These are phyloP conservation scores for Drosophila nigromelanica DNA, from an alignment of 1,140 invertebrate species.

Conservation along the genomic window DNA sequence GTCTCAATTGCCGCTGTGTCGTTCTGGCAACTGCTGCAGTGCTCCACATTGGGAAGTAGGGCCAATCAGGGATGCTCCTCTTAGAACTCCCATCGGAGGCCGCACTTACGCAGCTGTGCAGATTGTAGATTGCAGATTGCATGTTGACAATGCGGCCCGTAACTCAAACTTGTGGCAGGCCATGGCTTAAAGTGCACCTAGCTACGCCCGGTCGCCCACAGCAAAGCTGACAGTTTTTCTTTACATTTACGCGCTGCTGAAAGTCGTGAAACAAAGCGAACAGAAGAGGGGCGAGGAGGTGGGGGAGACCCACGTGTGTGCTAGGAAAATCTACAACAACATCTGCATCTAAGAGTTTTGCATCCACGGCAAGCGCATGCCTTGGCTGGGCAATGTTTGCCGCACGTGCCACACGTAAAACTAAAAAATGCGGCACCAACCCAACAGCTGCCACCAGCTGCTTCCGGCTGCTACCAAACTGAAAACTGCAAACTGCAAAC, in stretches of 20 bases:
- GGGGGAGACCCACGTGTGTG: conserved; percentile 12
- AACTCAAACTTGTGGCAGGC: conserved; percentile 37
- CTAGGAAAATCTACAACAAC: conserved; percentile 26
- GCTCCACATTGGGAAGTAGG: conserved; percentile 23
- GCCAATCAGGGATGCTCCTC: conserved; percentile 23
- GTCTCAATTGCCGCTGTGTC: neutral
- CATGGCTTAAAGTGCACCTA: conserved; percentile 38
- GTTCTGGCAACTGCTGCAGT: conserved; percentile 20
- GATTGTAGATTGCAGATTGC: conserved; percentile 29
- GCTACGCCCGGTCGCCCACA: conserved; percentile 17
- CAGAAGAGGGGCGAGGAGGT: conserved; percentile 7
- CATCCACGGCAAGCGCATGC: conserved; percentile 25
- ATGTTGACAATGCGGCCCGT: conserved; percentile 41
- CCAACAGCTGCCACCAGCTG: conserved; percentile 57
- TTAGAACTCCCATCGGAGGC: conserved; percentile 19
- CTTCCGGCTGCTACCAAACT: conserved; percentile 41
- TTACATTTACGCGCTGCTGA: conserved; percentile 60
- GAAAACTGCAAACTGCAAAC: conserved; percentile 29
- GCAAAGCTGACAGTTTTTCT: conserved; percentile 59
- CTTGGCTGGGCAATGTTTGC: conserved; percentile 48
- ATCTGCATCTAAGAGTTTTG: conserved; percentile 43
- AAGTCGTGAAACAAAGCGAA: conserved; percentile 50
- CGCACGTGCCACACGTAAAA: conserved; percentile 70
- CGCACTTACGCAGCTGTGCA: conserved; percentile 49
- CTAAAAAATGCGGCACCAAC: conserved; percentile 60